These are phyloP conservation scores for Batillaria attramentaria DNA, from an alignment of 1,140 invertebrate genomes.

Conservation along the genomic window DNA sequence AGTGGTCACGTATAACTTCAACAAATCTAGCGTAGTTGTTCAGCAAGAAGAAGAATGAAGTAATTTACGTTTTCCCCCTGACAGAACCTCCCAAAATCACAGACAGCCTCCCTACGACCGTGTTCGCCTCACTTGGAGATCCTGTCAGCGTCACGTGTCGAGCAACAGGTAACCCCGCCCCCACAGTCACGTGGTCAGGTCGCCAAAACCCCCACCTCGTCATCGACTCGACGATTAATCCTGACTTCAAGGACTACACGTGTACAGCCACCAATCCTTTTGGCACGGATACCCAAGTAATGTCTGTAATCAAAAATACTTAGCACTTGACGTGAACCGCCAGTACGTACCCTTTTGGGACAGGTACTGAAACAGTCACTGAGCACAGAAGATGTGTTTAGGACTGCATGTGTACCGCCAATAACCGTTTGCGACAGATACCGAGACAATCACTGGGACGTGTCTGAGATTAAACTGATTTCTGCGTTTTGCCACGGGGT, in stretches of 20 bases:
- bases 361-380: not conserved
- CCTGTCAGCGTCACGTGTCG: not conserved
- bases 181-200: not conserved
- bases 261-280: not conserved
- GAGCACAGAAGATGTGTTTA: not conserved
- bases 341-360: no score
- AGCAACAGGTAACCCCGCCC: not conserved
- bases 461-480: not conserved
- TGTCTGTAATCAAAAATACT: not conserved
- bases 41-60: no score
- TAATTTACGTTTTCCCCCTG: no score
- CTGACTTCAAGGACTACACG: not conserved
- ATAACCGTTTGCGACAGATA: not conserved
- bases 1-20: no score
- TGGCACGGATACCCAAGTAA: not conserved
- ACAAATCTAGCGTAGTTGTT: no score
- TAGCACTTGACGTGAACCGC: not conserved
- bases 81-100: not conserved
- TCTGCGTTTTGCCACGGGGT: not conserved
- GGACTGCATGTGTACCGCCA: no score
- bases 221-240: not conserved
- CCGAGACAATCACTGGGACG: not conserved
- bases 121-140: not conserved
- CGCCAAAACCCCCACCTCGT: not conserved
- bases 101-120: not conserved